Base-by-base conservation (phyloP, 2,797 vertebrate genomes). In the Muscicapa striata region DNA sequence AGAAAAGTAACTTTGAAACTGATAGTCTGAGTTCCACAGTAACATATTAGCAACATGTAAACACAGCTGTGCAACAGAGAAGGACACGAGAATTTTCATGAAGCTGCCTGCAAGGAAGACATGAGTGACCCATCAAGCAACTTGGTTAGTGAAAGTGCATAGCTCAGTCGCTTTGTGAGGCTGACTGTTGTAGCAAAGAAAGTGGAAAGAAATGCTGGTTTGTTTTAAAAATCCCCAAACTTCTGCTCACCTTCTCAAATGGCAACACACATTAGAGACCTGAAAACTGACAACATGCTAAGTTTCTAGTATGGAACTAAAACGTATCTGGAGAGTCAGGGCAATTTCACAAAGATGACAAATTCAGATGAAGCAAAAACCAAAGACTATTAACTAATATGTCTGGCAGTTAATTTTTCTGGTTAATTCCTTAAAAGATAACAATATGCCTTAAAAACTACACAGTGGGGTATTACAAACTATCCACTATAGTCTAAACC, bases 71-170 rank as follows among this genome's bases (percentile, higher is more conserved):
- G 67, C 82, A 90, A 46, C 67, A 76, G 73, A 83, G 26, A 24
- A 86, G 67, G 46, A 87, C 77, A 43, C 32, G 61, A 81, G 46
- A 92, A 62, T 84, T 95, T 93, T 93, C 85, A 95, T 29, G 34
- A 90, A 68, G 94, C 74, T 49, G 87, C 73, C 72, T 75, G 76
- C 93, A 96, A 95, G 59, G 74, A 96, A 97, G 94, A 17, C 26
- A 17, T 61, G 84, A 94, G 45, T 77, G 91, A 92, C 64, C 45
- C 93, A 88, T n/a, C 23, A 93, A 95, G 89, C 81, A 63, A 43
- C 51, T n/a, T 41, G 68, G 95, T 97, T 95, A 97, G 93, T 84
- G 61, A 88, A 96, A 96, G 93, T 63, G 63, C 23, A 30, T 13
- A 29, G 78, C 54, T 45, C 61, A 61, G 81, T 68, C 59, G 55